A percentile compares a stretch with the other conserved stretches of the same genome.
Conservation (phyloP, 2,797 vertebrate genomes). For the Telmatherina bonti region DNA sequence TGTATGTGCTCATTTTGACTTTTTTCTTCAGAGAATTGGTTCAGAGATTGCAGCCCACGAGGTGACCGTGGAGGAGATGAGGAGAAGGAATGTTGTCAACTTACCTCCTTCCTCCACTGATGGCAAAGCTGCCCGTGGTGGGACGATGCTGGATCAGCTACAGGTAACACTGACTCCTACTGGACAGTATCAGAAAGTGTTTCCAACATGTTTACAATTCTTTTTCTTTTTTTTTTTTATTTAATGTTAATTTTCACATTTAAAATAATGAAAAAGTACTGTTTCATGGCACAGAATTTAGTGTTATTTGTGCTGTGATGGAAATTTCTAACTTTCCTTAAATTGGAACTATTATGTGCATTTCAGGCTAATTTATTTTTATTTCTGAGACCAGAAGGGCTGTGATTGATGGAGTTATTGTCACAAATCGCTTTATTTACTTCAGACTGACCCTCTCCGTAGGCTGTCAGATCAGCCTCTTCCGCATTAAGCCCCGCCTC, state of each 20-base stretch:
- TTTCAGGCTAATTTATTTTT: too few species aligned
- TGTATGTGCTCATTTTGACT: background rate
- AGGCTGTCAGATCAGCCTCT: too few species aligned
- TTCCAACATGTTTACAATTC: background rate
- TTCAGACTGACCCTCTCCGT: too few species aligned
- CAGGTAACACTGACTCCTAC: slow-evolving; percentile 87
- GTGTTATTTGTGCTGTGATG: background rate
- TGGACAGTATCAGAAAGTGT: slow-evolving; percentile 33
- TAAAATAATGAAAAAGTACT: background rate
- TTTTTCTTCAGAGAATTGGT: slow-evolving; percentile 88
- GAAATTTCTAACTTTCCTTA: background rate
- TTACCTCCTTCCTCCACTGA: slow-evolving; percentile 82
- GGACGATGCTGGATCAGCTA: slow-evolving; percentile 89
- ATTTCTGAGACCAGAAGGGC: too few species aligned
- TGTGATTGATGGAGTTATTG: too few species aligned
- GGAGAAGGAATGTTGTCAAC: slow-evolving; percentile 84
- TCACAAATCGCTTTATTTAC: too few species aligned
- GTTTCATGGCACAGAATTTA: background rate
- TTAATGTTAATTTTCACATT: background rate
- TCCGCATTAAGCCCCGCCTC: too few species aligned
- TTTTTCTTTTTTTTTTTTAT: background rate
- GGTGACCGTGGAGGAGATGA: slow-evolving; percentile 91
- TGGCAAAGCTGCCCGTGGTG: slow-evolving; percentile 85
- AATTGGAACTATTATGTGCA: too few species aligned
- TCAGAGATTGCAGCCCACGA: slow-evolving; percentile 93